These are phyloP conservation scores for Temnothorax rugatulus DNA, from an alignment of 2,888 invertebrate species.

Conservation along the genomic window DNA sequence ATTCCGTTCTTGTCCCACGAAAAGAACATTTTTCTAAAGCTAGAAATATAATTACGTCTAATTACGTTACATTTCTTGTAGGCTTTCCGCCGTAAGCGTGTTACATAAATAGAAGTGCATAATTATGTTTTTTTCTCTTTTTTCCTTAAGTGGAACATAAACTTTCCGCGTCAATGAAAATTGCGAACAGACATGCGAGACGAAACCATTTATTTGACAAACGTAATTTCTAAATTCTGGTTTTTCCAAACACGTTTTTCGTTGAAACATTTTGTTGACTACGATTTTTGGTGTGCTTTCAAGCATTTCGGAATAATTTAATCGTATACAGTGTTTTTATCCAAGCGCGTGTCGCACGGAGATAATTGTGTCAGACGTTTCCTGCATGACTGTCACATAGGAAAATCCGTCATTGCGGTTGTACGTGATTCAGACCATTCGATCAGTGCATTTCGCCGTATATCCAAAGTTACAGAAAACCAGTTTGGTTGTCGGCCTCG, in stretches of 20 bases:
- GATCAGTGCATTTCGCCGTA: conserved; percentile 13
- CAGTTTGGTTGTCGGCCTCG: conserved; percentile 65
- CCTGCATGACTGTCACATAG: background rate
- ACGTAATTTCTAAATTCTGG: background rate
- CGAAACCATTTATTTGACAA: background rate
- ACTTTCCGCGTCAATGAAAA: background rate
- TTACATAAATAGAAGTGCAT: background rate
- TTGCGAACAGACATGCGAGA: background rate
- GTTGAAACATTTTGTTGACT: background rate
- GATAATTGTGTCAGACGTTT: background rate
- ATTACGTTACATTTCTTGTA: conserved; percentile 31
- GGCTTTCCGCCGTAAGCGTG: background rate
- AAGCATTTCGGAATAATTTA: background rate
- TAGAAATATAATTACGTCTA: conserved; percentile 31
- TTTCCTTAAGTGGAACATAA: background rate
- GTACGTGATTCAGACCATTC: conserved; percentile 35
- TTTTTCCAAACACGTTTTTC: background rate
- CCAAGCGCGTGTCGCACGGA: background rate
- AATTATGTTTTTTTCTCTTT: background rate
- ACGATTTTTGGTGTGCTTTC: background rate
- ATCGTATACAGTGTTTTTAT: background rate
- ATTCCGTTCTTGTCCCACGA: background rate
- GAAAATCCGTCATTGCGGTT: background rate
- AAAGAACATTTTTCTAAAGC: conserved; percentile 7
- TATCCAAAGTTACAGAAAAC: conserved; percentile 48